Conservation (phyloP, 2,888 invertebrate species). For the Apocheima hispidaria region DNA sequence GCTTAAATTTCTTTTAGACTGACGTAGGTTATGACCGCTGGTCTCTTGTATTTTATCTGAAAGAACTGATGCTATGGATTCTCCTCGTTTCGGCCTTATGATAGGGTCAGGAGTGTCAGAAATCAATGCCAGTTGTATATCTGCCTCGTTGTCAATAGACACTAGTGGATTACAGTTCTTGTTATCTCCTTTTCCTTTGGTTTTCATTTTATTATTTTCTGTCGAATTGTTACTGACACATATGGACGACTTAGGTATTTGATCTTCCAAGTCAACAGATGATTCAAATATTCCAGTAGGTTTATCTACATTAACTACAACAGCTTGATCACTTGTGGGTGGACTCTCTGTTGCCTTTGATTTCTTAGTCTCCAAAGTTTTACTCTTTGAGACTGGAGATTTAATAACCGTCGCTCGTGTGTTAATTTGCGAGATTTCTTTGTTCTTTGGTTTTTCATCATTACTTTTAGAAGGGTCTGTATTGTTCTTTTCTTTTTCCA, state of each 20-base stretch:
- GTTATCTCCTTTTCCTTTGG: conserved; percentile 55
- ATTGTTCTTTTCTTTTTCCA: conserved; percentile 75
- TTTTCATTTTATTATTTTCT: conserved; percentile 73
- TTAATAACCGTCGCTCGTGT: conserved; percentile 86
- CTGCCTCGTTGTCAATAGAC: conserved; percentile 75
- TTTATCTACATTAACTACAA: conserved; percentile 78
- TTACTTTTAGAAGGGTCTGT: conserved; percentile 57
- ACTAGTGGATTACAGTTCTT: conserved; percentile 62
- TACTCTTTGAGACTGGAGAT: conserved; percentile 84
- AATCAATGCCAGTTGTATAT: conserved; percentile 75
- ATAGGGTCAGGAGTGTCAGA: conserved; percentile 75
- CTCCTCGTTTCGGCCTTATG: conserved; percentile 76
- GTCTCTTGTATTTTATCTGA: conserved; percentile 82
- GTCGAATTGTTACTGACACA: conserved; percentile 69
- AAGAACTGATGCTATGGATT: conserved; percentile 80
- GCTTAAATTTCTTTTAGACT: conserved; percentile 74
- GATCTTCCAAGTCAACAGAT: conserved; percentile 88
- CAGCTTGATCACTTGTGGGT: conserved; percentile 55
- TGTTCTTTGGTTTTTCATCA: conserved; percentile 71
- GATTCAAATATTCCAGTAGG: conserved; percentile 91
- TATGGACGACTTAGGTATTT: conserved; percentile 87
- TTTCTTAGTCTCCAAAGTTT: conserved; percentile 79
- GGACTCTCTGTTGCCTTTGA: conserved; percentile 62
- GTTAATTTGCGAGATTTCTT: conserved; percentile 72
- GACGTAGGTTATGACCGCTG: conserved; percentile 79